phyloP scores from a whole-genome alignment of 2,797 vertebrate genomes.

The Acanthiza pusilla region DNA sequence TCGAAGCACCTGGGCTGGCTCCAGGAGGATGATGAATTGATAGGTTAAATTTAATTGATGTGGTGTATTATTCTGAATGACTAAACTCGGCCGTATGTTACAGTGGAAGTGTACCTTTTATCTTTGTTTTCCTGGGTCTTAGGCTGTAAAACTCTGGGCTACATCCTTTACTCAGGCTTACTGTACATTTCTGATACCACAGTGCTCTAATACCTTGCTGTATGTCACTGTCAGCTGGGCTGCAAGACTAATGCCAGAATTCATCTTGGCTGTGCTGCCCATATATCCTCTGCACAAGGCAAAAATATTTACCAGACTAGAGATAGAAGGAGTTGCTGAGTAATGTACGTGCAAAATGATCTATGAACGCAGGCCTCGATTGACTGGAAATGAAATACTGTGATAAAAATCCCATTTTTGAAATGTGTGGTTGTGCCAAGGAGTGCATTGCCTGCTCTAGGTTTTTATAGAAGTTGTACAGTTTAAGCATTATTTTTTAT shows the following conservation, averaged over 20 bases:
- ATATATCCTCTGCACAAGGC: conserved; percentile 18
- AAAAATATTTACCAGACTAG: conserved; percentile 46
- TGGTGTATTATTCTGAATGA: not conserved
- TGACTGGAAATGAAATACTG: conserved; percentile 42
- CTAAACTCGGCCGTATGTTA: not conserved
- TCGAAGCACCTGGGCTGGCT: not conserved
- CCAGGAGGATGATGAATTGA: conserved; percentile 18
- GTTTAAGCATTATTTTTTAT: conserved; percentile 31
- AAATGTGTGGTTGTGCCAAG: not conserved
- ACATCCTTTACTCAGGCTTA: not conserved
- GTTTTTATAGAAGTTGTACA: not conserved
- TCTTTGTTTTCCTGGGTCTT: conserved; percentile 5
- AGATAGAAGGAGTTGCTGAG: not conserved
- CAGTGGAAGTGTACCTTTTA: not conserved
- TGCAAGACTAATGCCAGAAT: not conserved
- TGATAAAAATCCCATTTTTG: conserved; percentile 57
- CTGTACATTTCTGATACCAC: not conserved
- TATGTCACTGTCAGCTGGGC: conserved; percentile 26
- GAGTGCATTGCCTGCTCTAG: not conserved
- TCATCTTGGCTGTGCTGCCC: not conserved
- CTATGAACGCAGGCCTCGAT: conserved; percentile 18
- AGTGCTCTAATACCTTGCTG: not conserved
- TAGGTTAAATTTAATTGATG: conserved; percentile 52
- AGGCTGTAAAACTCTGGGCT: not conserved
- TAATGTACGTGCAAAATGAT: conserved; percentile 42